Percentiles rank a stretch among this genome's conserved stretches.
These are phyloP conservation scores for Setophaga kirtlandii DNA, from an alignment of 2,113 vertebrate species.

Conservation along the genomic window DNA sequence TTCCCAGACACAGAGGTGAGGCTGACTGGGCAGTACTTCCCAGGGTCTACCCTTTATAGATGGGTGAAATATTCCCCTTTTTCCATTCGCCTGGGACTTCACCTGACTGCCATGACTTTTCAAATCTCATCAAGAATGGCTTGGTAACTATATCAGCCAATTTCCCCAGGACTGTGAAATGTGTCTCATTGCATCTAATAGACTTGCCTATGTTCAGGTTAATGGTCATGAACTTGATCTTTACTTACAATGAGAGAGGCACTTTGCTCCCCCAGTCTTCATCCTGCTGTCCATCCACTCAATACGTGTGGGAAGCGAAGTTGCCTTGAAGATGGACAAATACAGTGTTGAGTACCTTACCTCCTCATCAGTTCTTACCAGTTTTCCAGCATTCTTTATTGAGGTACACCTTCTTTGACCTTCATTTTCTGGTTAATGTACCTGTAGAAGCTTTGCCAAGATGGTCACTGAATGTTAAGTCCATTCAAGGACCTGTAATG, in stretches of 20 bases:
- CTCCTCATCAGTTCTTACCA: background rate
- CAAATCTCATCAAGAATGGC: background rate
- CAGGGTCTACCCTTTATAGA: no score
- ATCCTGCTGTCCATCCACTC: background rate
- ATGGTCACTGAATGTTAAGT: background rate
- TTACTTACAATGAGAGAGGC: background rate
- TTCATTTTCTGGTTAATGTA: background rate
- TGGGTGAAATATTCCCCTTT: background rate
- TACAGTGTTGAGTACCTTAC: background rate
- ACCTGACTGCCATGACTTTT: background rate
- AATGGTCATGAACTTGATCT: background rate
- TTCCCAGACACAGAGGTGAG: background rate
- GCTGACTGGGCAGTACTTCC: background rate
- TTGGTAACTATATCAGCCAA: background rate
- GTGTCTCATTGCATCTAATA: fast-evolving
- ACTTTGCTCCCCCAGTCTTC: background rate
- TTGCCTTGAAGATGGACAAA: background rate
- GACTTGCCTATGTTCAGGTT: background rate
- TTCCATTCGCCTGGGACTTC: background rate
- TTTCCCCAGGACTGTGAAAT: background rate
- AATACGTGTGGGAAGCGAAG: background rate
- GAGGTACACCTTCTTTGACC: background rate
- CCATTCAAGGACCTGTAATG: background rate
- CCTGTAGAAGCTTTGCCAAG: background rate
- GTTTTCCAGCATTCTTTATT: background rate